A percentile compares a stretch with the other conserved stretches of the same genome.
Evolutionary conservation across 2,888 invertebrate genomes (phyloP).

Genomic region (Dicycla oo): DNA sequence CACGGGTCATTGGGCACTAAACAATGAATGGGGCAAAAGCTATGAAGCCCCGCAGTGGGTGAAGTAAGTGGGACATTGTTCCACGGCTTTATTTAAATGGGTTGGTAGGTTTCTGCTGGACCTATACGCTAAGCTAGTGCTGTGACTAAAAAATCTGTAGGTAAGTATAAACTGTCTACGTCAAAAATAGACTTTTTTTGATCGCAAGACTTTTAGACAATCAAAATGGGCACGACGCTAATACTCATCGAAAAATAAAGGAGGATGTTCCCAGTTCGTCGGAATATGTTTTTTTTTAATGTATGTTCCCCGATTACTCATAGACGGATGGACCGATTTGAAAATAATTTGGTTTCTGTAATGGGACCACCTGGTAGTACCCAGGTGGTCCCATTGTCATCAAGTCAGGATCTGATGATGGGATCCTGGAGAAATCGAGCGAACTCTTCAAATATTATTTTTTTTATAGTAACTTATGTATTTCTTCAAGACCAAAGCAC

Average conservation of each 20-base stretch:
- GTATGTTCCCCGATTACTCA: too few species aligned
- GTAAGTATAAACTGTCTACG: neutral
- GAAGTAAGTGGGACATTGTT: slow-evolving; percentile 51
- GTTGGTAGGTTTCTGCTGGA: slow-evolving; percentile 15
- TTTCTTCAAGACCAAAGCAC: too few species aligned
- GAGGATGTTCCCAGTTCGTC: too few species aligned
- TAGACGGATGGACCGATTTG: too few species aligned
- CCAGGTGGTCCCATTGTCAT: too few species aligned
- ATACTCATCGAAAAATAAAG: neutral
- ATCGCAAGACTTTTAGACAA: neutral
- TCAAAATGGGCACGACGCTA: neutral
- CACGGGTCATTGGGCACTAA: slow-evolving; percentile 66
- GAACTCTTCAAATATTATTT: too few species aligned
- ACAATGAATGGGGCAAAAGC: slow-evolving; percentile 66
- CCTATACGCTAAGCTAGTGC: neutral
- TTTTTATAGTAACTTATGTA: too few species aligned
- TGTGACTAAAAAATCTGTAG: neutral
- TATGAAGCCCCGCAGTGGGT: slow-evolving; percentile 54
- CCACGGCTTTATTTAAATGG: slow-evolving; percentile 30
- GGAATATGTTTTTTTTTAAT: too few species aligned
- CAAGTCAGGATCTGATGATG: too few species aligned
- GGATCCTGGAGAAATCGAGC: too few species aligned
- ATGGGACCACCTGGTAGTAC: too few species aligned
- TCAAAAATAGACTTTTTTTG: neutral
- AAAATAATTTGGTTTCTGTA: too few species aligned